Conservation (phyloP, 2,113 vertebrate species). For the Pleuronectes platessa region DNA sequence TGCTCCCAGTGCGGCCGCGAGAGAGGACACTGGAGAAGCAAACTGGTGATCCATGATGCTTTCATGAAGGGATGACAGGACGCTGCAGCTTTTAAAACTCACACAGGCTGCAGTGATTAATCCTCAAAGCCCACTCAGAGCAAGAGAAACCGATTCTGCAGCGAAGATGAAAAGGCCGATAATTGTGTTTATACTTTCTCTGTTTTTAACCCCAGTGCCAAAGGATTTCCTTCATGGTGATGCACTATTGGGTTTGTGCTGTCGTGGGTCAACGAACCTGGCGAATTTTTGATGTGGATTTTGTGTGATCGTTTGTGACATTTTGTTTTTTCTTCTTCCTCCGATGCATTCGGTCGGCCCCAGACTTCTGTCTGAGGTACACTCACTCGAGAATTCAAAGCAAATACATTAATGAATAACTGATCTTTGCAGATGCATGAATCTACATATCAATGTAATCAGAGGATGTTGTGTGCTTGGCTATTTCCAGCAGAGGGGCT, state of each 20-base stretch:
- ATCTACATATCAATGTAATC: conserved; percentile 84
- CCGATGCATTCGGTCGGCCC: conserved; percentile 61
- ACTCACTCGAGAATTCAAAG: conserved; percentile 73
- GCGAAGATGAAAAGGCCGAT: conserved; percentile 69
- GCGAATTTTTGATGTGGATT: conserved; percentile 48
- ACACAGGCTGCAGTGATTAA: conserved; percentile 72
- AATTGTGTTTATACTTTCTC: conserved; percentile 61
- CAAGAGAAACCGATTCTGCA: conserved; percentile 60
- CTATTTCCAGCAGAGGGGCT: conserved; percentile 79
- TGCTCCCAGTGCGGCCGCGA: conserved; percentile 72
- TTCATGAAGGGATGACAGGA: conserved; percentile 78
- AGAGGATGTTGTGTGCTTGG: conserved; percentile 78
- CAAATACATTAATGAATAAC: conserved; percentile 83
- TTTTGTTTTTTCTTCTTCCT: conserved; percentile 45
- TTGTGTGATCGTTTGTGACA: conserved; percentile 59
- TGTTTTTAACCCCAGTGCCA: conserved; percentile 58
- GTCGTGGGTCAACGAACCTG: conserved; percentile 52
- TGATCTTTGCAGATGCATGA: conserved; percentile 80
- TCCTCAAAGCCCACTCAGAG: conserved; percentile 64
- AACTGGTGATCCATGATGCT: conserved; percentile 83
- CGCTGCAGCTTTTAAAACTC: conserved; percentile 64
- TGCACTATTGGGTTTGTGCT: conserved; percentile 26
- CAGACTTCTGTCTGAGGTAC: conserved; percentile 74
- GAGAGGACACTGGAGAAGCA: conserved; percentile 77
- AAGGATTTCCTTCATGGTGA: conserved; percentile 48